phyloP scores from a whole-genome alignment of 2,888 invertebrate species.

The Metallyticus violacea region DNA sequence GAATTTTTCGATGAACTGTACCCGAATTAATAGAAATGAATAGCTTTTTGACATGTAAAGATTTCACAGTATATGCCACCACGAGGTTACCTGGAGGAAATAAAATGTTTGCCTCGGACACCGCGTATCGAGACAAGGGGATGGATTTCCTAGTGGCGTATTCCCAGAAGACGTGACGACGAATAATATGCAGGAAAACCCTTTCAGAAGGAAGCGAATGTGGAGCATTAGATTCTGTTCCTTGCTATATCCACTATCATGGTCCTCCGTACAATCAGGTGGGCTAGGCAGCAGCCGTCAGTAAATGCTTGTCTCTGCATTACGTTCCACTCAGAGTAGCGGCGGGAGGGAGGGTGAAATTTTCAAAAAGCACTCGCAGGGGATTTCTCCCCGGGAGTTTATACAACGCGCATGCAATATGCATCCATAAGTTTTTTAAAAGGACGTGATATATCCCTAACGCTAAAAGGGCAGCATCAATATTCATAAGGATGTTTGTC shows the following conservation, averaged over 20 bases:
- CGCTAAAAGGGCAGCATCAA: slow-evolving; percentile 29
- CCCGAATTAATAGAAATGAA: too few relatives aligned
- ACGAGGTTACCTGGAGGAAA: not conserved
- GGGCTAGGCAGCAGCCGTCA: not conserved
- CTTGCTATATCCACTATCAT: not conserved
- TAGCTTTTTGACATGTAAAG: too few relatives aligned
- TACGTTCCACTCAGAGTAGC: slow-evolving; percentile 19
- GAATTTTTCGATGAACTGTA: too few relatives aligned
- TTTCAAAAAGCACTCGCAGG: slow-evolving; percentile 28
- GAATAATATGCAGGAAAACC: not conserved
- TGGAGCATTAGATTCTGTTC: not conserved
- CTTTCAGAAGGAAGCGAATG: not conserved
- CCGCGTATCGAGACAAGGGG: not conserved
- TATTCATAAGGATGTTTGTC: slow-evolving; percentile 26
- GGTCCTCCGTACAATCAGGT: not conserved
- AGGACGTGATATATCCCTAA: slow-evolving; percentile 28
- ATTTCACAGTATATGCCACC: not conserved
- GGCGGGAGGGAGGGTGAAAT: slow-evolving; percentile 1
- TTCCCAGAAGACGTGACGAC: not conserved
- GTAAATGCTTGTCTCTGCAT: slow-evolving; percentile 28
- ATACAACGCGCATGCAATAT: slow-evolving; percentile 32
- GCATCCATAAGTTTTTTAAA: slow-evolving; percentile 32
- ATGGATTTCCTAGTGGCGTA: not conserved
- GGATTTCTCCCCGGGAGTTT: slow-evolving; percentile 18
- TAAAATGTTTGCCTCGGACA: not conserved